These are phyloP conservation scores for Odontamblyopus rebecca DNA, from an alignment of 2,797 vertebrate genomes.

Conservation along the genomic window DNA sequence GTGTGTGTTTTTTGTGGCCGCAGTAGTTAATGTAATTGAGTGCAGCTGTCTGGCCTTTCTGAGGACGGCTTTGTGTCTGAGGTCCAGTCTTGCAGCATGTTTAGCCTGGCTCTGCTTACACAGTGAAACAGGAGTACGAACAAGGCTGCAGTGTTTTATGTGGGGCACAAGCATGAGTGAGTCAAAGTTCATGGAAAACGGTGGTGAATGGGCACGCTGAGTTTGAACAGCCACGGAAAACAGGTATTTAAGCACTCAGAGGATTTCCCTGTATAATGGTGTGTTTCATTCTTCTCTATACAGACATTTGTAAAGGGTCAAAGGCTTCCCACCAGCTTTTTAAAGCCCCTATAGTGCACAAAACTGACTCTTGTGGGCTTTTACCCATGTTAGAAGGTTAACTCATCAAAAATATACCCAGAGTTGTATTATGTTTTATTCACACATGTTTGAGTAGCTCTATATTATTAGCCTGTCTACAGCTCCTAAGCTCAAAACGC, in stretches of 20 bases:
- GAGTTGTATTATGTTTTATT: no score
- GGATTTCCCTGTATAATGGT: neutral
- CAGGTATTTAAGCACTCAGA: slow-evolving; percentile 2
- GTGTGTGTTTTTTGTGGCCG: slow-evolving; percentile 53
- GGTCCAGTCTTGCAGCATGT: slow-evolving; percentile 54
- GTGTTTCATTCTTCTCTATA: neutral
- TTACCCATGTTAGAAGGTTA: no score
- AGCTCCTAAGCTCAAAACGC: no score
- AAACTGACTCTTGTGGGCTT: no score
- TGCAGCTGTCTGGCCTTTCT: slow-evolving; percentile 70
- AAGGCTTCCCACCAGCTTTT: neutral
- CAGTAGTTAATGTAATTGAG: slow-evolving; percentile 74
- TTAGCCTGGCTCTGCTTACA: slow-evolving; percentile 64
- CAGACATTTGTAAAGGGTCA: neutral
- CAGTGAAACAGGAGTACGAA: slow-evolving; percentile 55
- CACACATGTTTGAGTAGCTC: no score
- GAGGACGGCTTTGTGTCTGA: slow-evolving; percentile 65
- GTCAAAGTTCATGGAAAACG: slow-evolving; percentile 26
- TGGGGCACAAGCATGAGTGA: slow-evolving; percentile 20
- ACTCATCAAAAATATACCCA: no score
- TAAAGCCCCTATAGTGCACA: no score
- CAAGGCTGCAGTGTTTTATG: slow-evolving; percentile 60
- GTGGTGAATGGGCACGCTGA: slow-evolving; percentile 1
- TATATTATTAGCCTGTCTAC: no score
- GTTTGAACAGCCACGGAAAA: slow-evolving; percentile 4